These are phyloP conservation scores for Hydrophis major DNA, from an alignment of 2,797 vertebrate species.

Conservation along the genomic window DNA sequence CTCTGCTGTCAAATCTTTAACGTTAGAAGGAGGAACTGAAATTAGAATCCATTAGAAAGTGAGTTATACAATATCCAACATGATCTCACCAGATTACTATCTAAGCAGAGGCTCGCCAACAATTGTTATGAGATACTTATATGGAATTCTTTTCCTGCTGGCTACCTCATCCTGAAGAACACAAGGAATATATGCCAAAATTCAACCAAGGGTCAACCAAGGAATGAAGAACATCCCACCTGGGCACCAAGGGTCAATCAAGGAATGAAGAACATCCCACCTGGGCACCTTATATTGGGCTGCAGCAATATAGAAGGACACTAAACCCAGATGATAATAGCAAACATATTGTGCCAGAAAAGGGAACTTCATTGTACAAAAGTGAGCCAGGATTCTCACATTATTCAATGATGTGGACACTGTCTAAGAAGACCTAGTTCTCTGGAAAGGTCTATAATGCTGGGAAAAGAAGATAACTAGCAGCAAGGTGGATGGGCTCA, in stretches of 20 bases:
- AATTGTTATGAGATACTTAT: neutral
- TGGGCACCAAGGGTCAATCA: neutral
- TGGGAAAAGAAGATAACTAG: neutral
- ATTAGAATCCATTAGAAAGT: neutral
- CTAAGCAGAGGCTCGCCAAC: neutral
- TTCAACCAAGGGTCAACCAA: neutral
- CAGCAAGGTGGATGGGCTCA: neutral
- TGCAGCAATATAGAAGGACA: neutral
- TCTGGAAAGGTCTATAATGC: neutral
- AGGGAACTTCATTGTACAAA: neutral
- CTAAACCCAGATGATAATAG: neutral
- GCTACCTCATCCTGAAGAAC: neutral
- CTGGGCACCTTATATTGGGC: neutral
- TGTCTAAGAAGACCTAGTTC: neutral
- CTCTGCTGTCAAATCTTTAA: neutral
- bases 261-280: neutral
- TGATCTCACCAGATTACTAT: neutral
- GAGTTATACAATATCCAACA: neutral
- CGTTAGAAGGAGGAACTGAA: neutral
- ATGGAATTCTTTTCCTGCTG: neutral
- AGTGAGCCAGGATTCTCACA: neutral
- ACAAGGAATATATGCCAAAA: neutral
- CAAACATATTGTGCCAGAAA: neutral
- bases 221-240: neutral
- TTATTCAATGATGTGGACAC: neutral